Evolutionary conservation across 2,888 invertebrate genomes (phyloP).

Genomic region (Drosophila nigricruria): DNA sequence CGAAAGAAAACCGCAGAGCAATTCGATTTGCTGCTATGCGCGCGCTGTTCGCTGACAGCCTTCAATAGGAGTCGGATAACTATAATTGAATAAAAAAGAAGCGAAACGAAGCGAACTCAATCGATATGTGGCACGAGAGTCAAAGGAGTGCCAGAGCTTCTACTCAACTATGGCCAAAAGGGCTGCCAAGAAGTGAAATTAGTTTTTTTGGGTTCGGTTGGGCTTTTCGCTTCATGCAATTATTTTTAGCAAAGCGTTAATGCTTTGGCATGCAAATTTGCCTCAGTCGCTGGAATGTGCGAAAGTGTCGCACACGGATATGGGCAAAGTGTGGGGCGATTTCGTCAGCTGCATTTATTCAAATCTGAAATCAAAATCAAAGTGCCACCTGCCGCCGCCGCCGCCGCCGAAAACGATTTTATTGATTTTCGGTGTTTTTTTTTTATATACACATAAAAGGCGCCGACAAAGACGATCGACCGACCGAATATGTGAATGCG

Average conservation of each 20-base stretch:
- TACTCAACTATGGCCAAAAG: conserved; percentile 7
- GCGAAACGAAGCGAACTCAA: conserved; percentile 54
- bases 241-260: conserved; percentile 69
- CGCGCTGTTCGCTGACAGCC: background rate
- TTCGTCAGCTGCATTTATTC: conserved; percentile 62
- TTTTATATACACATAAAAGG: conserved; percentile 55
- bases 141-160: conserved; percentile 44
- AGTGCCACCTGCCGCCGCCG: conserved; percentile 73
- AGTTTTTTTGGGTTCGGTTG: conserved; percentile 13
- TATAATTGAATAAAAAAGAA: conserved; percentile 64
- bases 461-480: conserved; percentile 50
- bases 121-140: conserved; percentile 61
- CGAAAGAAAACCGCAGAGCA: conserved; percentile 57
- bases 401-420: conserved; percentile 58
- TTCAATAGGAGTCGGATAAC: conserved; percentile 51
- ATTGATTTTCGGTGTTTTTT: conserved; percentile 27
- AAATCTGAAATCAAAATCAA: conserved; percentile 67
- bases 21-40: conserved; percentile 59
- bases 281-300: conserved; percentile 51
- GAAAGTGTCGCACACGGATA: conserved; percentile 52
- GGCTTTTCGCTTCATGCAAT: conserved; percentile 68
- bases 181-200: conserved; percentile 25
- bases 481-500: conserved; percentile 14
- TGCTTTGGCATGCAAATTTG: conserved; percentile 79
- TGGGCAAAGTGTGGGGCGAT: conserved; percentile 36